Percentiles rank a stretch among this genome's conserved stretches.
Evolutionary conservation across 2,888 invertebrate species (phyloP).

Genomic region (Microplitis manilae): DNA sequence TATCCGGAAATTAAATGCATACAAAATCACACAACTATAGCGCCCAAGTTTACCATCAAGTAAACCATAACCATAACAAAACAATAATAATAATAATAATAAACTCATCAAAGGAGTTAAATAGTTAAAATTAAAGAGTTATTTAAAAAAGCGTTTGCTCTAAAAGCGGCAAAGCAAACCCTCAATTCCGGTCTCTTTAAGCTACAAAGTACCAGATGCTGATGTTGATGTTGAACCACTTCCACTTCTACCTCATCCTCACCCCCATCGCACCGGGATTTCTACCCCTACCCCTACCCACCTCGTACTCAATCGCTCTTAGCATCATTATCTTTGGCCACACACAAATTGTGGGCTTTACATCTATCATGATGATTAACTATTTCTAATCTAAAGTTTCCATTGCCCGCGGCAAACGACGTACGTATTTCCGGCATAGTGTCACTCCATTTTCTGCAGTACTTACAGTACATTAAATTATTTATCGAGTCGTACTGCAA

Average conservation of each 20-base stretch:
- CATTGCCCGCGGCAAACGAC: conserved; percentile 85
- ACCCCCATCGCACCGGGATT: not conserved
- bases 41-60: not conserved
- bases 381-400: conserved; percentile 84
- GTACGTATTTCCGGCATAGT: conserved; percentile 81
- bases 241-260: conserved; percentile 24
- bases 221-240: not conserved
- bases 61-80: not conserved
- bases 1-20: not conserved
- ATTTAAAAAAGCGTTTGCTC: not conserved
- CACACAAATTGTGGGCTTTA: conserved; percentile 82
- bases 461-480: conserved; percentile 83
- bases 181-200: not conserved
- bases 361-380: conserved; percentile 86
- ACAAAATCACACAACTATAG: conserved; percentile 16
- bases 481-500: conserved; percentile 79
- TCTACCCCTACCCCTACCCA: conserved; percentile 35
- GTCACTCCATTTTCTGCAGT: conserved; percentile 82
- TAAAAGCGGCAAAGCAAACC: conserved; percentile 16
- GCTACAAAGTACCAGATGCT: conserved; percentile 9
- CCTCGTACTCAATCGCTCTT: conserved; percentile 37
- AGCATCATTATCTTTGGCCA: conserved; percentile 72
- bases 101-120: not conserved
- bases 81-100: not conserved
- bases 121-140: not conserved